Evolutionary conservation across 2,797 vertebrate genomes (phyloP), one percentile per base, ranked within the genome.

Genomic region (Lemur catta): DNA sequence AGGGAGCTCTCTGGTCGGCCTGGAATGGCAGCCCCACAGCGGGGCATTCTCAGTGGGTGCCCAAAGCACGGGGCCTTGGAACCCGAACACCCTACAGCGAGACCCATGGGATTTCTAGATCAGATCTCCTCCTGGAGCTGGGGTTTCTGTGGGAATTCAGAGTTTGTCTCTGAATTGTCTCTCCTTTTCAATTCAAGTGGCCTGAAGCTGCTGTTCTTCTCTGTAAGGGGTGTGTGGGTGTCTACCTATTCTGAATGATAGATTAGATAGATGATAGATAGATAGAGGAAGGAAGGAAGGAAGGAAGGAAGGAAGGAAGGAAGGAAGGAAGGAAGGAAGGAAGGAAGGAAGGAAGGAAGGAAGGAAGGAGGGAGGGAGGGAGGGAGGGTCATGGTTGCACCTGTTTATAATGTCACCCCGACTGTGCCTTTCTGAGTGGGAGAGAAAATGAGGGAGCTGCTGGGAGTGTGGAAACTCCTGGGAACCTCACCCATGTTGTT

Each of bases 1-100:
- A 97, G 96, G 95, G 97, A 74, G 95, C 24, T 3, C 65, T 88
- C 14, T 5, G 11, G 91, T 30, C 84, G 76, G 55, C 4, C 52
- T 50, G 69, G 50, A 61, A 28, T 0, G 20, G 41, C 35, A 30
- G 26, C 80, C 10, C 2, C 33, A 0, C 57, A 22, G 55, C 1
- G 0, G 10, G 1, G 0, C n/a, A 1, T 22, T 50, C 59, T 71
- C 43, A 5, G 0, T 0, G 3, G 63, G 22, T 43, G 4, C 48
- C n/a, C 18, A 59, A 55, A 61, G 59, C 15, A n/a, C 8, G 28
- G 4, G 18, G 22, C 33, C 46, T 43, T 10, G 9, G 7, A 33
- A 43, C 41, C 28, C 18, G 3, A 15, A 8, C 30, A 12, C 63
- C n/a, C 8, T 15, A 38, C n/a, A 71, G n/a, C 14, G 41, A 43